These are phyloP conservation scores for Helicoverpa zea DNA, from an alignment of 1,140 invertebrate genomes.

Conservation along the genomic window DNA sequence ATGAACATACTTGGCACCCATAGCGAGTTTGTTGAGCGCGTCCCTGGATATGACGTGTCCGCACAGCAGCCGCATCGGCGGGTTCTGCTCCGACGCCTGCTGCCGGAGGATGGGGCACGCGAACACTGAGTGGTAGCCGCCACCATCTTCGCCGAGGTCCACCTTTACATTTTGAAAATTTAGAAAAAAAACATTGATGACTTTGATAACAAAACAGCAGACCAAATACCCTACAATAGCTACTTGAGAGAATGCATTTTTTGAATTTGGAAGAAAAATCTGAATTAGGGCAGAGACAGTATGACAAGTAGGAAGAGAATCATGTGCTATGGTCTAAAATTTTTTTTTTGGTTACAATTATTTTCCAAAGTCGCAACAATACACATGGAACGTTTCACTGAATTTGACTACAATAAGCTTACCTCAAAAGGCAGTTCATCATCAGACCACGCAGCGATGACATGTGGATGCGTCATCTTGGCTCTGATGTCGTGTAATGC, in stretches of 20 bases:
- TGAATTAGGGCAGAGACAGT: no score
- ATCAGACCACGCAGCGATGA: slow-evolving; percentile 97
- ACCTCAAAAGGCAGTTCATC: slow-evolving; percentile 96
- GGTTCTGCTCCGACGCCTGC: slow-evolving; percentile 98
- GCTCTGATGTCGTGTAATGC: slow-evolving; percentile 96
- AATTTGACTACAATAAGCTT: background rate
- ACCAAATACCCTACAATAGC: no score
- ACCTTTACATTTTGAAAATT: slow-evolving; percentile 90
- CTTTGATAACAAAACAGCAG: no score
- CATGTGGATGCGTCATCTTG: slow-evolving; percentile 98
- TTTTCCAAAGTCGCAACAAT: no score
- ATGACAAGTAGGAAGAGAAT: no score
- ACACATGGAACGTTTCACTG: no score
- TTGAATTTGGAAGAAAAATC: no score
- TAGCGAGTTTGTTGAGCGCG: slow-evolving; percentile 97
- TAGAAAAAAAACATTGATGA: no score
- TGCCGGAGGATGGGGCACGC: slow-evolving; percentile 99
- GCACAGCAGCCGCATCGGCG: slow-evolving; percentile 98
- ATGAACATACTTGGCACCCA: slow-evolving; percentile 94
- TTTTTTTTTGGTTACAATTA: no score
- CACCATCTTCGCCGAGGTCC: slow-evolving; percentile 91
- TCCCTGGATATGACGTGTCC: slow-evolving; percentile 99
- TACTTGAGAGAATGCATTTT: no score
- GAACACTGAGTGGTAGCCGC: slow-evolving; percentile 98
- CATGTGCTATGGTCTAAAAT: no score